Base-by-base conservation (phyloP, 1,140 invertebrate genomes). In the Oreohelix idahoensis region DNA sequence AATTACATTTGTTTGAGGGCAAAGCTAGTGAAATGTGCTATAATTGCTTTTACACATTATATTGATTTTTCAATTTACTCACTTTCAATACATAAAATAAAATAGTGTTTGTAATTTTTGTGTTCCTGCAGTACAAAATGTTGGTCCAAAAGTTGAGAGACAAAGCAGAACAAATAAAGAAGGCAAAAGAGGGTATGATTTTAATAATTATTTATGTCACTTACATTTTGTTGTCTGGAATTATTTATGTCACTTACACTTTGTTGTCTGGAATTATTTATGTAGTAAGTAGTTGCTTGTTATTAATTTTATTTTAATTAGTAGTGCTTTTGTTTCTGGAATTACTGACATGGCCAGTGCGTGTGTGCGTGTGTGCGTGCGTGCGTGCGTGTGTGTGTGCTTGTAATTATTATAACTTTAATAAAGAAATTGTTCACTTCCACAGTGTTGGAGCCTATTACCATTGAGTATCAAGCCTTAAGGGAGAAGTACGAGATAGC, bases 401-500 rank as follows among this genome's bases (percentile, higher is more conserved):
- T 8, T 17, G 10, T 49, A 49, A 8, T 11, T 17, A 49, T 49
- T 49, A 11, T 11, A 49, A 49, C 45, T 49, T 49, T 49, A 49
- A 17, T 49, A 49, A 49, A 17, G 17, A 8, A 8, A 49, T 17
- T 11, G 45, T 49, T 17, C 17, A 17, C 45, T 49, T 51, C 45
- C 13, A 49, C 79, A 87, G 86, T 79, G 11, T 84, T 79, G 69
- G 85, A 81, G 29, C 83, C 83, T n/a, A 83, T 81, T 20, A 83
- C 70, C 66, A n/a, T 83, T 39, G 86, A 87, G 77, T 86, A 84
- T 79, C 70, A 87, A 38, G 45, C 77, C 20, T 42, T 87, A 74
- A 85, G 82, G 63, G 84, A 85, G 35, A 84, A 88, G 39, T 89
- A 87, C 83, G 85, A 88, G 39, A 84, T 86, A 45, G 88, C 86